Conservation (phyloP, 2,888 invertebrate species). For the Omphaloscelis lunosa region DNA sequence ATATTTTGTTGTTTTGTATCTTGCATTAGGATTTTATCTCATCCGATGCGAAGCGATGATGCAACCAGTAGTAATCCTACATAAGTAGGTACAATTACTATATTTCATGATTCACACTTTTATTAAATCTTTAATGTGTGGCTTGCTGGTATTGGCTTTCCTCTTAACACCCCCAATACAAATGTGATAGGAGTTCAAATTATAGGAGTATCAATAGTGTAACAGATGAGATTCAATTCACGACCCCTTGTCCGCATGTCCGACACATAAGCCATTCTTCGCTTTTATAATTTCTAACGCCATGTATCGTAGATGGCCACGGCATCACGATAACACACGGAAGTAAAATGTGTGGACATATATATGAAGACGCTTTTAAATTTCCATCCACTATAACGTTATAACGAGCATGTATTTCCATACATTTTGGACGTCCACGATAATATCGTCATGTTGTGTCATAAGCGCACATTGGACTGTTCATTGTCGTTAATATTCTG, state of each 20-base stretch:
- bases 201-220: not conserved
- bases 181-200: not conserved
- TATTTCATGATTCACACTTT: not conserved
- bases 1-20: not conserved
- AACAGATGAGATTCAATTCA: not conserved
- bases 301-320: too few species aligned
- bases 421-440: too few species aligned
- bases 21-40: not conserved
- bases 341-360: too few species aligned
- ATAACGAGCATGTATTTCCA: too few species aligned
- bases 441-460: too few species aligned
- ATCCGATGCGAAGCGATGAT: slow-evolving; percentile 2
- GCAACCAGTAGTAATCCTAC: not conserved
- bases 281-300: too few species aligned
- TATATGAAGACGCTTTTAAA: too few species aligned
- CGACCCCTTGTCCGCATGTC: not conserved
- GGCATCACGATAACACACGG: too few species aligned
- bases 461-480: too few species aligned
- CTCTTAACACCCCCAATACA: too few species aligned
- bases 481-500: too few species aligned
- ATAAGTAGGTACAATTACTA: not conserved
- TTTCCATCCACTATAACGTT: too few species aligned
- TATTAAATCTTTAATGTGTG: not conserved
- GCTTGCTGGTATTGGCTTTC: not conserved
- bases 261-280: not conserved